phyloP scores from a whole-genome alignment of 1,140 invertebrate genomes.

The Nomia melanderi region DNA sequence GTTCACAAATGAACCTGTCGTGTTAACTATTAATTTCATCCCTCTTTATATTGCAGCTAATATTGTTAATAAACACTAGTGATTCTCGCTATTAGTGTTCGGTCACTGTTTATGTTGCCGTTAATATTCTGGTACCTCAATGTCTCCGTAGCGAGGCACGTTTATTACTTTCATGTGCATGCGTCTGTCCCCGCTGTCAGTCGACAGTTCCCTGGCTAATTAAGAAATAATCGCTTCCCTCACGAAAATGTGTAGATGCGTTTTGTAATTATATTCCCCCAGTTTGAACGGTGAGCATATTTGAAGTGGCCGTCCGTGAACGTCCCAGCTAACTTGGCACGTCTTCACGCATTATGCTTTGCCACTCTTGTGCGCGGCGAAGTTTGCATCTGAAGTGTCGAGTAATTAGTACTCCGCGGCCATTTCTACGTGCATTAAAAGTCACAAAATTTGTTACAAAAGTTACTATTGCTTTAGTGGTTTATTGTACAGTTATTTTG shows the following conservation, averaged over 20 bases:
- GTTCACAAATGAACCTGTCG: too few relatives aligned
- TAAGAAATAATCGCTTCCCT: constrained; percentile 67
- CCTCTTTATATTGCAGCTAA: too few relatives aligned
- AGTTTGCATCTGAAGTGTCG: constrained; percentile 17
- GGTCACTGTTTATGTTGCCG: too few relatives aligned
- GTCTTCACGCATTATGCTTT: constrained; percentile 27
- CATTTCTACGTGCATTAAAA: neutral
- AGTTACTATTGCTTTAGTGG: too few relatives aligned
- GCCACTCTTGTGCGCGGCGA: constrained; percentile 32
- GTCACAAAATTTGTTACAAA: too few relatives aligned
- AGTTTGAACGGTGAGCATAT: constrained; percentile 54
- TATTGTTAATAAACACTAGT: too few relatives aligned
- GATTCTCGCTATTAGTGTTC: too few relatives aligned
- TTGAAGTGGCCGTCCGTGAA: constrained; percentile 63
- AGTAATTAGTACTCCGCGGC: constrained; percentile 6
- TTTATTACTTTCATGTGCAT: neutral
- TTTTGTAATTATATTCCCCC: constrained; percentile 57
- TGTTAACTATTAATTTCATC: too few relatives aligned
- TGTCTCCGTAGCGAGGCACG: neutral
- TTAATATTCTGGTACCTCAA: constrained; percentile 11
- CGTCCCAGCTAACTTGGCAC: constrained; percentile 34
- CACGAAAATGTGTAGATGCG: constrained; percentile 48
- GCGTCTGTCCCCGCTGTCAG: neutral
- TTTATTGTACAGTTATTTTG: too few relatives aligned
- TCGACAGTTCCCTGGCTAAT: constrained; percentile 62